Percentiles rank a stretch among this genome's conserved stretches.
Conservation (phyloP, 2,888 invertebrate species). For the Diabrotica balteata region DNA sequence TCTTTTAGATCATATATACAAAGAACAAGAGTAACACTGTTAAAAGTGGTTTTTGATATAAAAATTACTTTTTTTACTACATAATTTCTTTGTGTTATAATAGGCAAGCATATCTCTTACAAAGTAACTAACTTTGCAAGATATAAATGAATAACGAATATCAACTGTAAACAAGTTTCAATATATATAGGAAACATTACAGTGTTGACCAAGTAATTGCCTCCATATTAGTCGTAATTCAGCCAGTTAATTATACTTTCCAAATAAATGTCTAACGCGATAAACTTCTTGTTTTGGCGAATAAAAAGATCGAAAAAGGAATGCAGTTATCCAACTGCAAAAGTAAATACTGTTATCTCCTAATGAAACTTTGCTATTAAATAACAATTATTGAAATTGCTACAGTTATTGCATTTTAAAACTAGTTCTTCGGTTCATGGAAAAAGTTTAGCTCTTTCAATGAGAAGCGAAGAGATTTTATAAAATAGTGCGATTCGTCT, state of each 20-base stretch:
- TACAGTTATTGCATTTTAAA: conserved; percentile 10
- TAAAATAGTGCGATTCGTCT: too few relatives aligned
- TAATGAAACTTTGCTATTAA: conserved; percentile 29
- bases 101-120: too few relatives aligned
- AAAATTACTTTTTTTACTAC: too few relatives aligned
- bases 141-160: conserved; percentile 12
- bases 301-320: conserved; percentile 23
- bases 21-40: too few relatives aligned
- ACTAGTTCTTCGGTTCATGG: conserved; percentile 1
- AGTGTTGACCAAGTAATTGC: conserved; percentile 34
- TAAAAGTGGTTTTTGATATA: too few relatives aligned
- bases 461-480: too few relatives aligned
- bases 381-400: conserved; percentile 31
- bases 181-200: conserved; percentile 13
- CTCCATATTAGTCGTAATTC: conserved; percentile 31
- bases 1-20: too few relatives aligned
- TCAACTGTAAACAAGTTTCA: conserved; percentile 7
- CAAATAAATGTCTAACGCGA: conserved; percentile 33
- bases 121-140: neutral
- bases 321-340: conserved; percentile 26
- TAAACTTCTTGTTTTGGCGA: conserved; percentile 32
- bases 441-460: too few relatives aligned
- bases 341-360: conserved; percentile 24
- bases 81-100: too few relatives aligned
- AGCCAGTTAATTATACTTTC: conserved; percentile 33